Conservation (phyloP, 2,113 vertebrate genomes). For the Sylvia atricapilla region DNA sequence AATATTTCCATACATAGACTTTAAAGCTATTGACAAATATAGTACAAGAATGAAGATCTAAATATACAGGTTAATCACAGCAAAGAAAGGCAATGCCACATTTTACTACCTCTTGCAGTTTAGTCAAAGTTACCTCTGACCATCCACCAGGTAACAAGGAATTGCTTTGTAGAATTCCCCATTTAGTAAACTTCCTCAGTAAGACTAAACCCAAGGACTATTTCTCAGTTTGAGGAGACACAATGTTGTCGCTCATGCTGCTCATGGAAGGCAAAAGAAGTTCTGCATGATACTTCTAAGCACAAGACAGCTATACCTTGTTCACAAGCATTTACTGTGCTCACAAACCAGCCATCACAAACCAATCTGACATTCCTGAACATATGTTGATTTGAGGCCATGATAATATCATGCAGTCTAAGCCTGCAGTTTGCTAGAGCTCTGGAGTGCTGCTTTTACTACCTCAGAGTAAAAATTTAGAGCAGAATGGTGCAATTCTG, state of each 20-base stretch:
- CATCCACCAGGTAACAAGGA: neutral
- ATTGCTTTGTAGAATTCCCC: neutral
- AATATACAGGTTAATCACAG: neutral
- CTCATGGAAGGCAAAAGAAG: neutral
- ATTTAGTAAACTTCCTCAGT: neutral
- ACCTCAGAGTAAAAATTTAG: neutral
- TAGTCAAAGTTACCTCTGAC: neutral
- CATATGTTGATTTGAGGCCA: rapidly evolving
- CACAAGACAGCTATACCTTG: neutral
- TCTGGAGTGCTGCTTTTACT: neutral
- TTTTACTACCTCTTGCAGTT: neutral
- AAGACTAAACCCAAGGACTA: neutral
- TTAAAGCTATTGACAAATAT: neutral
- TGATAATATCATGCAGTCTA: neutral
- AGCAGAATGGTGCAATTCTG: neutral
- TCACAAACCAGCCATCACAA: neutral
- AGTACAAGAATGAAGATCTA: neutral
- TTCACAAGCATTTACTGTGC: rapidly evolving
- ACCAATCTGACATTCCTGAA: neutral
- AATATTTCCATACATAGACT: neutral
- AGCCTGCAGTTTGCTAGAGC: neutral
- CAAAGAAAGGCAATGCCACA: neutral
- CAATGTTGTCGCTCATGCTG: neutral
- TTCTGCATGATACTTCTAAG: neutral
- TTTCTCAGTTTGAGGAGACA: neutral